phyloP scores from a whole-genome alignment of 2,113 vertebrate genomes.

The Aleadryas rufinucha region DNA sequence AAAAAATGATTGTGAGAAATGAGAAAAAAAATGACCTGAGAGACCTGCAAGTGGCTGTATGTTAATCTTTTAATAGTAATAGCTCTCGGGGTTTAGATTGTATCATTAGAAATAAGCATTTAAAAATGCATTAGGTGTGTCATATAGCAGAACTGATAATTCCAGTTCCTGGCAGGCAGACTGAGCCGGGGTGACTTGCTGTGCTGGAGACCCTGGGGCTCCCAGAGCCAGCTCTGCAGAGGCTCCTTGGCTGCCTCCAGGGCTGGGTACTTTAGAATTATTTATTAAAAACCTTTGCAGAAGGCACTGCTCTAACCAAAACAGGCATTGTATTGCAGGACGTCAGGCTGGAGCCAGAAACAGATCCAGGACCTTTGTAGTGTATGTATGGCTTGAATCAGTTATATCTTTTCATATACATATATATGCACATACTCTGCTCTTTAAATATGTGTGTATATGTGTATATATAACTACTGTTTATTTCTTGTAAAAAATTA shows the following conservation, averaged over 20 bases:
- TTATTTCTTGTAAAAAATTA: background rate
- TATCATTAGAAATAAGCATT: background rate
- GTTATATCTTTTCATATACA: background rate
- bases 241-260: background rate
- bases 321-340: background rate
- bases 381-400: background rate
- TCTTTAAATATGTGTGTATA: background rate
- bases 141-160: background rate
- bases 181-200: fast-evolving
- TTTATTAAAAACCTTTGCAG: background rate
- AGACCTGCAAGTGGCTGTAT: background rate
- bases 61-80: background rate
- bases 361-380: fast-evolving
- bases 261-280: background rate
- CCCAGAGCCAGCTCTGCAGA: background rate
- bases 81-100: background rate
- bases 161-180: background rate
- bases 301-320: background rate
- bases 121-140: background rate
- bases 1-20: background rate
- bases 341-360: background rate
- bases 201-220: background rate
- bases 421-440: fast-evolving
- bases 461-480: background rate
- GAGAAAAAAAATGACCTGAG: background rate